A percentile compares a stretch with the other conserved stretches of the same genome.
Evolutionary conservation across 2,797 vertebrate species (phyloP).

Genomic region (Momotus momota): DNA sequence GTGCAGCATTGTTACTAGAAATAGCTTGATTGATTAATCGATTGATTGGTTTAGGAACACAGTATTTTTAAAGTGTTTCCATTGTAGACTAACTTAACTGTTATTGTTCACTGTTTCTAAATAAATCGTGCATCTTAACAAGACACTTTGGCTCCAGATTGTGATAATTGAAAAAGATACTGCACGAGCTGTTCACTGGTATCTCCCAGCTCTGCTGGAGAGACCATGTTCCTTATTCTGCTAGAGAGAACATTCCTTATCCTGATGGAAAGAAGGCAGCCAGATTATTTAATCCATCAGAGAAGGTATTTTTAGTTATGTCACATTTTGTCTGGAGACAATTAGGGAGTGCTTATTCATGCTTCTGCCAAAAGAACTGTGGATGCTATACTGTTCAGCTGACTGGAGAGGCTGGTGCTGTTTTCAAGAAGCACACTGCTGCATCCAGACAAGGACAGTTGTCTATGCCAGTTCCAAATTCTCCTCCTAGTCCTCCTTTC

Average conservation of each 20-base stretch:
- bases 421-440: neutral
- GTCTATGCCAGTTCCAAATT: neutral
- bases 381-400: neutral
- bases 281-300: constrained; percentile 29
- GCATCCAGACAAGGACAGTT: neutral
- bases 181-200: neutral
- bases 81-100: neutral
- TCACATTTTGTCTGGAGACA: constrained; percentile 6
- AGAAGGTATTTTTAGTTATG: constrained; percentile 24
- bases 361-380: neutral
- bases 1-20: neutral
- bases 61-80: neutral
- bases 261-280: neutral
- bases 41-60: neutral
- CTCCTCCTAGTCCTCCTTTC: neutral
- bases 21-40: neutral
- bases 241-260: neutral
- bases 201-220: neutral
- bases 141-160: neutral
- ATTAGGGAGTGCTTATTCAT: neutral
- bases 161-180: constrained; percentile 7
- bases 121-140: constrained; percentile 18
- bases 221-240: neutral
- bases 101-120: neutral
- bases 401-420: neutral